These are phyloP conservation scores for Sebastes vulpes DNA, from an alignment of 2,797 vertebrate species.

Conservation along the genomic window DNA sequence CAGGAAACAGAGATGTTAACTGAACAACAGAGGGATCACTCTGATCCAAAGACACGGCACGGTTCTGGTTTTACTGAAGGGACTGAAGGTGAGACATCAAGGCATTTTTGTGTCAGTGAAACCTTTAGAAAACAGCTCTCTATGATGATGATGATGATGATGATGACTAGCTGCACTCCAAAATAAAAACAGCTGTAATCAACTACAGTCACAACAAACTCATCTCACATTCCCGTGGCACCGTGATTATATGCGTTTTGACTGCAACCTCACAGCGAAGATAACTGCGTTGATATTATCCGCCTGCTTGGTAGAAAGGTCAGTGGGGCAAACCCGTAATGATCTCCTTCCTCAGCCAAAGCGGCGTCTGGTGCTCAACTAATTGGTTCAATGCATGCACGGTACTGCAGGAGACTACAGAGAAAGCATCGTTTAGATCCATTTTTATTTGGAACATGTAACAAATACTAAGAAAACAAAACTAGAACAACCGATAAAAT, in stretches of 20 bases:
- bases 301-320: neutral
- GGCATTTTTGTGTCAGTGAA: neutral
- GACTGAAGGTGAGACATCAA: neutral
- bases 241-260: neutral
- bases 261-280: neutral
- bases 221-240: neutral
- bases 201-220: neutral
- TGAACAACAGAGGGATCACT: neutral
- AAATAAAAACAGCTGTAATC: neutral
- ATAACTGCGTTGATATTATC: neutral
- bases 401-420: neutral
- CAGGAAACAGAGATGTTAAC: neutral
- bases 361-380: conserved; percentile 1
- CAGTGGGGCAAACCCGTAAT: neutral
- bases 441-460: too few relatives aligned
- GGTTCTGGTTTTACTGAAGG: neutral
- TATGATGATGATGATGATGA: neutral
- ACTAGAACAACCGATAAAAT: too few relatives aligned
- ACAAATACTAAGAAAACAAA: too few relatives aligned
- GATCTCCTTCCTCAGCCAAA: conserved; percentile 5
- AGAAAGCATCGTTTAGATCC: neutral
- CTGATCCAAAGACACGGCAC: neutral
- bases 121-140: neutral
- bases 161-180: neutral
- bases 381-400: conserved; percentile 28